Evolutionary conservation across 2,113 vertebrate species (phyloP).

Genomic region (Sinocyclocheilus maitianheensis): DNA sequence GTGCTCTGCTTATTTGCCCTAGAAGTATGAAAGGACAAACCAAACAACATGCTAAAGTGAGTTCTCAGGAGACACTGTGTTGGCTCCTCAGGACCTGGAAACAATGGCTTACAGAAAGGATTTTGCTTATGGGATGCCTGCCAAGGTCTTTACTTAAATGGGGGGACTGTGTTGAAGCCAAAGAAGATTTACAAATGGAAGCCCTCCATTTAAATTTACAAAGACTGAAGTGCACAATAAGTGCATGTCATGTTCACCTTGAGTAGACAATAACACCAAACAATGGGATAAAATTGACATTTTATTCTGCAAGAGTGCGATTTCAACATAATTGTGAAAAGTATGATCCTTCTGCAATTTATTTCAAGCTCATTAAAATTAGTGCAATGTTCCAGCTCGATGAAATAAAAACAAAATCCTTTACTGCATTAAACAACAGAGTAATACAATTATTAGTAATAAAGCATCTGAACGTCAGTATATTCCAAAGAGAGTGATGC

Average conservation of each 20-base stretch:
- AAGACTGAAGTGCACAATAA: constrained; percentile 42
- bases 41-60: constrained; percentile 36
- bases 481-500: neutral
- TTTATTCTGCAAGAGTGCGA: neutral
- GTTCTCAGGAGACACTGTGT: constrained; percentile 45
- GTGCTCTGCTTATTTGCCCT: constrained; percentile 42
- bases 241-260: constrained; percentile 43
- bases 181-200: constrained; percentile 44
- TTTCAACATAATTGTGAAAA: neutral
- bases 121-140: constrained; percentile 46
- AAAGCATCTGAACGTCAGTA: neutral
- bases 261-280: constrained; percentile 30
- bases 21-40: constrained; percentile 52
- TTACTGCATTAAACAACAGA: neutral
- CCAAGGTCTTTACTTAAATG: constrained; percentile 54
- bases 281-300: constrained; percentile 19
- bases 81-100: constrained; percentile 41
- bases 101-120: constrained; percentile 46
- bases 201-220: constrained; percentile 45
- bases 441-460: neutral
- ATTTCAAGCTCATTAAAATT: neutral
- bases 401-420: neutral
- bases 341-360: neutral
- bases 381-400: neutral
- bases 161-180: constrained; percentile 36